Base-by-base conservation (phyloP, 53 echinoderm and acorn worm species). In the Holothuria leucospilota region DNA sequence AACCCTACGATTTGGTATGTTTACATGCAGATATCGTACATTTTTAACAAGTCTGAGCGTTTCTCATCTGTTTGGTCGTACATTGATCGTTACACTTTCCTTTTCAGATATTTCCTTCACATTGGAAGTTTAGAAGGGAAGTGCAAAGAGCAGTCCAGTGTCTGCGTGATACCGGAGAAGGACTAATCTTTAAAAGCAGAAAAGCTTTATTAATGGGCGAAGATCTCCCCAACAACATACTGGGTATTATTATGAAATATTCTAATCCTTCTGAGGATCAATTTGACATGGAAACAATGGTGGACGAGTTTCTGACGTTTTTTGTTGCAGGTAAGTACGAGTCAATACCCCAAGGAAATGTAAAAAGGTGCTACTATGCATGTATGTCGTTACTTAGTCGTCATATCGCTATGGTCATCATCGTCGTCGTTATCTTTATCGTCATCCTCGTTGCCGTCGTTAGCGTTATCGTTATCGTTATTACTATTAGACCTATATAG, bases 231-330 rank as follows among this genome's bases (percentile, higher is more conserved):
- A 82, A 89, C 68, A 89, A 92, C 83, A 89, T 92, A 41, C 70
- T 91, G 20, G 63, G 82, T 28, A 41, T 10, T n/a, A 74, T 74
- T 39, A 39, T 74, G 24, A 74, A 74, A 14, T 71, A 68, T 56
- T 75, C 56, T 15, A 58, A 28, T 8, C 56, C 72, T 6, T 2
- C 77, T 41, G 12, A 77, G 29, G 60, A 85, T 16, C 85, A 84
- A 20, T 77, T 85, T 24, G 85, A 88, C 13, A 80, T 88, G 85
- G 92, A 92, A 28, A 63, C 65, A 30, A 92, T 92, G 92, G 79
- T 92, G 25, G 92, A 92, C 69, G 71, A 92, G 16, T 92, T 92
- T 38, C 67, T 85, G n/a, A 84, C 88, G 14, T 88, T 91, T 79
- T 91, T 91, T 69, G 68, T 91, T 9, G 92, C 88, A n/a, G 92